These are phyloP conservation scores for Dicyrtomina minuta DNA, from an alignment of 2,888 invertebrate genomes.

Conservation along the genomic window DNA sequence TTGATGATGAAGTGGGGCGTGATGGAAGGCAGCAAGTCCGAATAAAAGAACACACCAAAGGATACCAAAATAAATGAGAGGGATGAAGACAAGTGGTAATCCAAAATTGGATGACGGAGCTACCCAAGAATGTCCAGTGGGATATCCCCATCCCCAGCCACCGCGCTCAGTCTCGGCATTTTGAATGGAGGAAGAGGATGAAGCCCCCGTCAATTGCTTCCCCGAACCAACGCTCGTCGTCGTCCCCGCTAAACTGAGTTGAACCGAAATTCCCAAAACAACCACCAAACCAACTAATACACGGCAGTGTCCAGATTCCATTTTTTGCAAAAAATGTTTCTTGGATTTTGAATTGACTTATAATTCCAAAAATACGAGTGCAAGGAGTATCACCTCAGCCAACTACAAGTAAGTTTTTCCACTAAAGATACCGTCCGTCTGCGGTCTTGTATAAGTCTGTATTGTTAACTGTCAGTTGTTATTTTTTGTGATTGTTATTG, in stretches of 20 bases:
- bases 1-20: not conserved
- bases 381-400: not conserved
- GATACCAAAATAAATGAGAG: constrained; percentile 26
- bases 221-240: not conserved
- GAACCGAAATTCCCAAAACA: constrained; percentile 5
- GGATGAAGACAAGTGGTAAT: constrained; percentile 24
- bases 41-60: constrained; percentile 27
- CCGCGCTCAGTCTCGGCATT: constrained; percentile 18
- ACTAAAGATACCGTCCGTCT: not conserved
- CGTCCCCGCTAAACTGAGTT: not conserved
- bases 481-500: no score
- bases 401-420: not conserved
- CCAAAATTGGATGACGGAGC: constrained; percentile 1
- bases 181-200: no score
- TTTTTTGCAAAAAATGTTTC: no score
- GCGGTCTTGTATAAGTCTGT: no score
- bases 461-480: no score
- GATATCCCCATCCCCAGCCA: constrained; percentile 26
- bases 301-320: not conserved
- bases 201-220: not conserved
- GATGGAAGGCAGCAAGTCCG: constrained; percentile 24
- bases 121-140: constrained; percentile 17
- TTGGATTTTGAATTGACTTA: not conserved
- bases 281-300: not conserved
- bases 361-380: not conserved